Evolutionary conservation across 2,888 invertebrate genomes (phyloP), one percentile per base, ranked within the genome.

Genomic region (Himalopsyche anomala): DNA sequence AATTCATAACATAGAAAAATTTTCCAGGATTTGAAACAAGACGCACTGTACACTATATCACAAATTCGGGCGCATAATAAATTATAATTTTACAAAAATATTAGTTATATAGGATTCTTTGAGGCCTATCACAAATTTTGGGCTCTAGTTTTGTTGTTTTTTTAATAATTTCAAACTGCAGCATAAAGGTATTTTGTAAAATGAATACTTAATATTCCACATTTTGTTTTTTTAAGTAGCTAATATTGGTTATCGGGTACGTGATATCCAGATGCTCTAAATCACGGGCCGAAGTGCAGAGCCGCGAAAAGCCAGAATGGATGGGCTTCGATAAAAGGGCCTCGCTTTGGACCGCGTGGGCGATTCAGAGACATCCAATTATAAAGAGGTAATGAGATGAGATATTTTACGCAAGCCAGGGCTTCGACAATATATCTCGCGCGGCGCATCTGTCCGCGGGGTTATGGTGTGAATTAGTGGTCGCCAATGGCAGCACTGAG

Each of bases 301-400:
- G 54, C 74, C 11, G 45, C 79, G 51, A n/a, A 40, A 51, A 62
- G 62, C 19, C 62, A 19, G 62, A 62, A 62, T 28, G 62, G 62
- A 62, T 62, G 62, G 62, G 19, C 6, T 19, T 28, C 62, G 5
- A 62, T 62, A 62, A 62, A 19, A 62, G 62, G 62, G 62, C 62
- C 62, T 62, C 62, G 62, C 62, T 28, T 54, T 17, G 82, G 56
- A 17, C 38, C 38, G 87, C 86, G 84, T 86, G 86, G 86, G 87
- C 84, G 45, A 56, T 56, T 19, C 84, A 81, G 85, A 55, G 86
- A 87, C 87, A 87, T 83, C 87, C 87, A 87, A 87, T 87, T 87
- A 87, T 87, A 86, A 80, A 81, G 80, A 80, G 84, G 87, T 87
- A 87, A 87, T 87, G 86, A 87, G 87, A 82, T 86, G 84, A 62